Evolutionary conservation across 2,113 vertebrate genomes (phyloP).

Genomic region (Himantopus leucocephalus): DNA sequence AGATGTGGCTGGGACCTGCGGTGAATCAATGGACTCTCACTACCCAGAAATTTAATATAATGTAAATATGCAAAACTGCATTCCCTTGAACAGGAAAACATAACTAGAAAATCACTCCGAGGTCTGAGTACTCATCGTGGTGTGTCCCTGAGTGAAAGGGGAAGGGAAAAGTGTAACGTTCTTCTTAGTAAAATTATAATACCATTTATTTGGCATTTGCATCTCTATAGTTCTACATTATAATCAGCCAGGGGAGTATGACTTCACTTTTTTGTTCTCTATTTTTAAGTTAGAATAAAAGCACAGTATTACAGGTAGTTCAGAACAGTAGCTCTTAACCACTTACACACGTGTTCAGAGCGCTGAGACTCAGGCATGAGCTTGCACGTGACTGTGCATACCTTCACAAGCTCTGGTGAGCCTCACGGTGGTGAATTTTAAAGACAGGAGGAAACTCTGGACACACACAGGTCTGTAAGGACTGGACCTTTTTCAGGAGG

Average conservation of each 20-base stretch:
- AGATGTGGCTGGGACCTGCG: background rate
- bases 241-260: background rate
- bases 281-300: background rate
- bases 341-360: background rate
- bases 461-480: no score
- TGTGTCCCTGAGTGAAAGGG: background rate
- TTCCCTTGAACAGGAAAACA: background rate
- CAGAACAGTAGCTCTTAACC: background rate
- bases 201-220: background rate
- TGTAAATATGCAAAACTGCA: background rate
- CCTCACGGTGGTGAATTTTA: background rate
- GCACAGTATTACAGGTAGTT: background rate
- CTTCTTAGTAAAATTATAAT: background rate
- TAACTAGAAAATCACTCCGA: background rate
- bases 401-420: background rate
- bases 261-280: background rate
- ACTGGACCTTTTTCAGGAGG: background rate
- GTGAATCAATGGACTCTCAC: background rate
- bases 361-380: accelerated
- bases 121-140: background rate
- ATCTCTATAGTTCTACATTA: background rate
- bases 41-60: background rate
- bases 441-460: background rate
- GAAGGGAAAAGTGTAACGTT: background rate
- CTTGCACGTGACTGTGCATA: no score